Evolutionary conservation across 2,113 vertebrate species (phyloP), one percentile per base, ranked within the genome.

Genomic region (Corydoras maculifer): DNA sequence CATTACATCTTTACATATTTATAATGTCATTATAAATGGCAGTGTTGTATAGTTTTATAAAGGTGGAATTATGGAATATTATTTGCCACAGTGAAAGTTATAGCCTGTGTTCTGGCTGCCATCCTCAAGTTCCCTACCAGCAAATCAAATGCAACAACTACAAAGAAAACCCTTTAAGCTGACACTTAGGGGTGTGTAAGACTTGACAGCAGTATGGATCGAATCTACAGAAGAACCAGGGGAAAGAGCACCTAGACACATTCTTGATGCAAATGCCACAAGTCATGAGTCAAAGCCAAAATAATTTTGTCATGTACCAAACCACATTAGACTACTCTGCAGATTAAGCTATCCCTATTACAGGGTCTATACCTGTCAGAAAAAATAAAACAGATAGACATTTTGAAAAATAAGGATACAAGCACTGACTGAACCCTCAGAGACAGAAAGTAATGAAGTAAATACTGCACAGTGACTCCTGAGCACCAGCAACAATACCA

Each of bases 241-340:
- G 48, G 48, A 54, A 71, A 29, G 58, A 69, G 67, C 53, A 51
- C 18, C 31, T 32, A 30, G 51, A 65, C 50, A 15, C 12, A 5
- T 29, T 4, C 15, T 32, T 32, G 71, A 61, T 4, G 32, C 35
- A 65, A 75, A 58, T 25, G 68, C 61, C 62, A 64, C 48, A n/a
- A 30, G 2, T 11, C n/a, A 55, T 65, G 63, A 77, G 53, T 75
- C 62, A 66, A 3, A 50, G 53, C 59, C 57, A 8, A 65, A 55
- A 62, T 65, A 78, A 75, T 75, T 69, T 61, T 3, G 29, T 60
- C 58, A 48, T 50, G n/a, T 43, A 35, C 64, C 67, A 68, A 78
- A 60, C 63, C 54, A 57, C 58, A 35, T 18, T 4, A 49, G 55
- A 10, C 55, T 55, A 29, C 49, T 58, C 58, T 11, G 12, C 55